phyloP scores from a whole-genome alignment of 2,888 invertebrate species.

The Andrena minutula region DNA sequence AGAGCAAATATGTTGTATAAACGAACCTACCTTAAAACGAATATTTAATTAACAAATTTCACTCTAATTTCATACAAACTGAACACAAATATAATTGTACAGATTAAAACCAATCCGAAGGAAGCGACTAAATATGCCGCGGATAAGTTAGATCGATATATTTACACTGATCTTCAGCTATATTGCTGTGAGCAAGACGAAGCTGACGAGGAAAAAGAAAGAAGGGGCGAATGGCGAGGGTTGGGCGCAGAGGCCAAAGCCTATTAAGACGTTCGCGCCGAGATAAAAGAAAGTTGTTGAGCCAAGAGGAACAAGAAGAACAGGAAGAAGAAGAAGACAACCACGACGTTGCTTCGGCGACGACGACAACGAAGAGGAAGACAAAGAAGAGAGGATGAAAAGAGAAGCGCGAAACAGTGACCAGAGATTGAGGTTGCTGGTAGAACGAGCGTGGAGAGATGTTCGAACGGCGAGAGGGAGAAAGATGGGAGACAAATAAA shows the following conservation, averaged over 20 bases:
- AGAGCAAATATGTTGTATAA: too few species aligned
- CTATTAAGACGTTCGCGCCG: constrained; percentile 75
- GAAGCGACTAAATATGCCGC: not conserved
- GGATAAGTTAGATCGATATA: constrained; percentile 30
- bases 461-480: constrained; percentile 9
- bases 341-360: constrained; percentile 19
- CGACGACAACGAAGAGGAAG: constrained; percentile 30
- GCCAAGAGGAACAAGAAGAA: constrained; percentile 55
- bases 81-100: not conserved
- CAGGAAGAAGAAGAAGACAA: constrained; percentile 23
- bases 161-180: constrained; percentile 19
- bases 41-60: too few species aligned
- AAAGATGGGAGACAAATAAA: constrained; percentile 47
- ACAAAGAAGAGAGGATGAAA: constrained; percentile 39
- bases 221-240: constrained; percentile 16
- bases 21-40: too few species aligned
- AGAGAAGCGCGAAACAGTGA: constrained; percentile 37
- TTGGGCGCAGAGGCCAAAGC: constrained; percentile 67
- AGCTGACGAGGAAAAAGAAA: not conserved
- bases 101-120: not conserved
- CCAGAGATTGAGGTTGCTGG: constrained; percentile 54
- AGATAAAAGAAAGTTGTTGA: constrained; percentile 75
- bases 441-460: constrained; percentile 57
- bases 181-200: not conserved
- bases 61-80: too few species aligned